Evolutionary conservation across 2,888 invertebrate genomes (phyloP), one percentile per base, ranked within the genome.

Genomic region (Hypena proboscidalis): DNA sequence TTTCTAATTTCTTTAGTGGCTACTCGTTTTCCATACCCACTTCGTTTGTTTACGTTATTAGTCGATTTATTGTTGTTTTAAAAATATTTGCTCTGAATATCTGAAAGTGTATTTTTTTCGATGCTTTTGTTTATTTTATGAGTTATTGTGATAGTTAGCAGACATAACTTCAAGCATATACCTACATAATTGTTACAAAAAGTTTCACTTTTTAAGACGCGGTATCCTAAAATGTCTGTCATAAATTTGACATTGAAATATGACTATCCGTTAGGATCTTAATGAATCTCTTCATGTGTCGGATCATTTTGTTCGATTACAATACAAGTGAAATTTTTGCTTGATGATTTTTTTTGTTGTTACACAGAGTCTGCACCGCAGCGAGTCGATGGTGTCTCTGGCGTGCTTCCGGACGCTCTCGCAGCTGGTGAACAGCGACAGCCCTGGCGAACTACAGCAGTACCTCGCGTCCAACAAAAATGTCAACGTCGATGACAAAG

Each of bases 321-420:
- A n/a, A n/a, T n/a, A n/a, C n/a, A 9, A 4, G 26, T 19, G 8
- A 13, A 4, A 29, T 6, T 39, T 21, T 25, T 9, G 30, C 31
- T 46, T 32, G n/a, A 56, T 44, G 23, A 5, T 26, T 14, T 41
- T 3, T 20, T 13, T 38, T 49, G 6, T 50, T 50, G 14, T 9
- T 52, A 9, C 31, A 10, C 91, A 97, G 97, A 96, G 96, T 90
- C 94, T 97, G 84, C 95, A 96, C 85, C 95, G 95, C 90, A 94
- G 95, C 86, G 97, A 97, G 93, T 97, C 97, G 92, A 97, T 97
- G 97, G 95, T 96, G 92, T 96, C 97, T 64, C 93, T 97, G 81
- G 90, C 90, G 73, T 96, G 96, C 91, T 96, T 95, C 91, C 95
- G 95, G 78, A 94, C 96, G 69, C 92, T 97, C 72, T 92, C 94